Conservation (phyloP, 1,140 invertebrate species). For the Drosophila kanapiae region DNA sequence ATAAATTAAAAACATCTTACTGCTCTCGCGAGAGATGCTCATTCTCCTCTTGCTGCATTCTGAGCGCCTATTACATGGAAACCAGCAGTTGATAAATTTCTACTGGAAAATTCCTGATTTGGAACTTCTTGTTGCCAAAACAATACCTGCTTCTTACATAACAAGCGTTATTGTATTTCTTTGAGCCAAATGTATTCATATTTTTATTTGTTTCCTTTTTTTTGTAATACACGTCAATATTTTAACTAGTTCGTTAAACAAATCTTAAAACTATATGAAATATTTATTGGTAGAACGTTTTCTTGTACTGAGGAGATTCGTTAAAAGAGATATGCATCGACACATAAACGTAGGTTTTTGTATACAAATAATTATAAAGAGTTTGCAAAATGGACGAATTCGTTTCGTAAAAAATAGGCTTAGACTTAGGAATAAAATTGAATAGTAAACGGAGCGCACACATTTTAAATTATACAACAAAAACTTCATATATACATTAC, state of each 20-base stretch:
- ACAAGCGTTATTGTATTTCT: conserved; percentile 18
- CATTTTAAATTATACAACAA: conserved; percentile 52
- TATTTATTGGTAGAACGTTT: conserved; percentile 77
- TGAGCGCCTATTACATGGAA: too few relatives aligned
- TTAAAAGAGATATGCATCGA: conserved; percentile 61
- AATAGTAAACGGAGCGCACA: conserved; percentile 69
- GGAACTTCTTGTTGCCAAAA: too few relatives aligned
- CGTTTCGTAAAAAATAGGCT: conserved; percentile 76
- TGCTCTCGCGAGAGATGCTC: too few relatives aligned
- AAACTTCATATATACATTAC: conserved; percentile 59
- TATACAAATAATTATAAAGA: conserved; percentile 56
- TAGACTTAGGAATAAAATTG: conserved; percentile 59
- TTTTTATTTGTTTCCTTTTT: conserved; percentile 56
- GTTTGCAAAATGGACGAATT: conserved; percentile 80
- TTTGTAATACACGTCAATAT: conserved; percentile 59
- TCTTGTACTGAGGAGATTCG: conserved; percentile 76
- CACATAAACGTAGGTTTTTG: conserved; percentile 31
- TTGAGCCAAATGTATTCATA: conserved; percentile 70
- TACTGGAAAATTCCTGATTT: too few relatives aligned
- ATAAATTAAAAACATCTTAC: too few relatives aligned
- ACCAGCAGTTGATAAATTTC: too few relatives aligned
- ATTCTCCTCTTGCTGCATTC: too few relatives aligned
- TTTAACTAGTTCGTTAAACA: conserved; percentile 64
- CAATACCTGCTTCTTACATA: too few relatives aligned
- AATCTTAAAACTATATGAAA: conserved; percentile 67